Percentiles rank a stretch among this genome's conserved stretches.
These are phyloP conservation scores for Drosophila triauraria DNA, from an alignment of 1,140 invertebrate genomes.

Conservation along the genomic window DNA sequence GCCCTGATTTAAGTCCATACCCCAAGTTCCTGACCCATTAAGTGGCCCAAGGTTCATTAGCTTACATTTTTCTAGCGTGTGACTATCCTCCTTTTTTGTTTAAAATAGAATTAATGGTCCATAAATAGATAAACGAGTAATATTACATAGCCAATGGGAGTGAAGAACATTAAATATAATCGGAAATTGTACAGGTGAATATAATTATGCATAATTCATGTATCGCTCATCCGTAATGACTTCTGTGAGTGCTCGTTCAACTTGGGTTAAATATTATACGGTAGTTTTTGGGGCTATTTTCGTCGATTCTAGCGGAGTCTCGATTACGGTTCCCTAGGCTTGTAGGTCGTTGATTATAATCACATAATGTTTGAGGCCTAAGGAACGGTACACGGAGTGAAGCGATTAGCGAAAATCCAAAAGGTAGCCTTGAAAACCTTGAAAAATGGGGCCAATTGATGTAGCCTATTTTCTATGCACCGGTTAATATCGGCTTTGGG, in stretches of 20 bases:
- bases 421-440: conserved; percentile 5
- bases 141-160: background rate
- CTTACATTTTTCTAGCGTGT: conserved; percentile 7
- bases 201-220: conserved; percentile 51
- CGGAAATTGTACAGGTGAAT: conserved; percentile 17
- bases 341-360: conserved; percentile 33
- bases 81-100: conserved; percentile 9
- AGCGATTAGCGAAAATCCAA: conserved; percentile 23
- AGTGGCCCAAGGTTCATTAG: conserved; percentile 34
- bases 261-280: conserved; percentile 8
- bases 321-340: background rate
- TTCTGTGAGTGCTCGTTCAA: conserved; percentile 12
- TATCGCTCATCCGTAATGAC: conserved; percentile 37
- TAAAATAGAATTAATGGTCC: conserved; percentile 17
- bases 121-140: conserved; percentile 33
- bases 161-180: conserved; percentile 15
- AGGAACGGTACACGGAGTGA: conserved; percentile 1
- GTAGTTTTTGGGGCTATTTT: conserved; percentile 9
- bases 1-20: background rate
- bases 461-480: background rate
- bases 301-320: background rate
- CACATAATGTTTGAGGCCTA: conserved; percentile 17
- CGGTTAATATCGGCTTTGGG: background rate
- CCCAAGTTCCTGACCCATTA: background rate
- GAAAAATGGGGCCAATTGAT: conserved; percentile 11